Conservation (phyloP, 1,140 invertebrate species). For the Pseudobourletiella spinata region DNA sequence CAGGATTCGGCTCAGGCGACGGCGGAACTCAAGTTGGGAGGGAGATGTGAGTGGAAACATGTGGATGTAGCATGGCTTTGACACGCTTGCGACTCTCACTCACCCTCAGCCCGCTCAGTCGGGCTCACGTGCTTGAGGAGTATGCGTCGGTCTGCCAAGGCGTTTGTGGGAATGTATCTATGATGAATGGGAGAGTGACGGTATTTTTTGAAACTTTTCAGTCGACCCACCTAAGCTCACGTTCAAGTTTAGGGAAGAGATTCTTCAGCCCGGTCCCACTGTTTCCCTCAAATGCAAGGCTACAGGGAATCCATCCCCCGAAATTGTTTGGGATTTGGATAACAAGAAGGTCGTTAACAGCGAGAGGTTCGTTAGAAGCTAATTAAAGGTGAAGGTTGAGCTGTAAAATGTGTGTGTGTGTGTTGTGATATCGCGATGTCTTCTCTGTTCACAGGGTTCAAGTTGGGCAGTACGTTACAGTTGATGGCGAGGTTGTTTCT, state of each 20-base stretch:
- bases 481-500: slow-evolving; percentile 84
- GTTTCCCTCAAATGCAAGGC: slow-evolving; percentile 72
- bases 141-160: too few relatives aligned
- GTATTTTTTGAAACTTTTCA: too few relatives aligned
- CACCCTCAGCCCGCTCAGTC: too few relatives aligned
- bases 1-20: slow-evolving; percentile 87
- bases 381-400: too few relatives aligned
- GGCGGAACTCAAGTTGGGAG: slow-evolving; percentile 83
- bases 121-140: too few relatives aligned
- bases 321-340: slow-evolving; percentile 89
- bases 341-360: slow-evolving; percentile 71
- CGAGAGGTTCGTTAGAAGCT: slow-evolving; percentile 10
- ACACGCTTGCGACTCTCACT: too few relatives aligned
- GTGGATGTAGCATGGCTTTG: too few relatives aligned
- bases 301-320: slow-evolving; percentile 84
- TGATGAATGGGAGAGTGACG: too few relatives aligned
- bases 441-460: slow-evolving; percentile 50
- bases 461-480: slow-evolving; percentile 79
- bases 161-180: too few relatives aligned
- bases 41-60: slow-evolving; percentile 58
- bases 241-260: slow-evolving; percentile 75
- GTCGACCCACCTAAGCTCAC: slow-evolving; percentile 80
- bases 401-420: too few relatives aligned
- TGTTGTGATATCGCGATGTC: too few relatives aligned
- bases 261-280: slow-evolving; percentile 72